Conservation (phyloP, 2,113 vertebrate genomes). For the Podiceps cristatus region DNA sequence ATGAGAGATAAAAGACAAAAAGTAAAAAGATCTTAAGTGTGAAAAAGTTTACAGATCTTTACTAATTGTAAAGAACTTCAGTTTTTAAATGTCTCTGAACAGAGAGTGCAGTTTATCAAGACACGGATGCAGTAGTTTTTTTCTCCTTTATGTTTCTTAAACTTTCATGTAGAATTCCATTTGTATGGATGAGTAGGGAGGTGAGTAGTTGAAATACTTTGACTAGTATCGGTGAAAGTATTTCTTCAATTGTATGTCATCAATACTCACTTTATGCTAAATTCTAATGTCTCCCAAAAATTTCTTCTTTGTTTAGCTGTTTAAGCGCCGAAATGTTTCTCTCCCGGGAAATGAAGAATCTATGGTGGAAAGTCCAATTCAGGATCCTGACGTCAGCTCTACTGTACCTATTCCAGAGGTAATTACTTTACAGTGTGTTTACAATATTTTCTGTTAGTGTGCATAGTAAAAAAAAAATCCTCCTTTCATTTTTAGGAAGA, state of each 20-base stretch:
- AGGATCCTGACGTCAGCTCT: constrained; percentile 92
- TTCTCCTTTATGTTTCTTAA: not conserved
- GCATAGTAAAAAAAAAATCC: not conserved
- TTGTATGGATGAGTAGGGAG: not conserved
- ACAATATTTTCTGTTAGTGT: not conserved
- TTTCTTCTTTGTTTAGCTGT: constrained; percentile 79
- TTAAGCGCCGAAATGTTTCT: constrained; percentile 91
- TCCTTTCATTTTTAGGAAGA: constrained; percentile 82
- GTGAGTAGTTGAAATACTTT: not conserved
- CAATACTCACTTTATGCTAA: not conserved
- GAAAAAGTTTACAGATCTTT: not conserved
- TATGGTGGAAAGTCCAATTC: constrained; percentile 91
- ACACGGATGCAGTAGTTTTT: not conserved
- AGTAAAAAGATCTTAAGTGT: not conserved
- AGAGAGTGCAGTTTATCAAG: not conserved
- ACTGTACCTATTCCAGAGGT: constrained; percentile 90
- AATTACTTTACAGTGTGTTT: constrained; percentile 27
- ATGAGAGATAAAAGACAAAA: not conserved
- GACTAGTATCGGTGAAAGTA: not conserved
- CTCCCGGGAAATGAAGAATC: constrained; percentile 85
- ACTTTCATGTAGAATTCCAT: not conserved
- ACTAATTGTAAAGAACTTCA: not conserved
- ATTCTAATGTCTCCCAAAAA: not conserved
- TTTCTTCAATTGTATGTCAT: not conserved
- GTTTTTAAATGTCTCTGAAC: not conserved